phyloP scores from a whole-genome alignment of 2,113 vertebrate species.

The Prionailurus bengalensis region DNA sequence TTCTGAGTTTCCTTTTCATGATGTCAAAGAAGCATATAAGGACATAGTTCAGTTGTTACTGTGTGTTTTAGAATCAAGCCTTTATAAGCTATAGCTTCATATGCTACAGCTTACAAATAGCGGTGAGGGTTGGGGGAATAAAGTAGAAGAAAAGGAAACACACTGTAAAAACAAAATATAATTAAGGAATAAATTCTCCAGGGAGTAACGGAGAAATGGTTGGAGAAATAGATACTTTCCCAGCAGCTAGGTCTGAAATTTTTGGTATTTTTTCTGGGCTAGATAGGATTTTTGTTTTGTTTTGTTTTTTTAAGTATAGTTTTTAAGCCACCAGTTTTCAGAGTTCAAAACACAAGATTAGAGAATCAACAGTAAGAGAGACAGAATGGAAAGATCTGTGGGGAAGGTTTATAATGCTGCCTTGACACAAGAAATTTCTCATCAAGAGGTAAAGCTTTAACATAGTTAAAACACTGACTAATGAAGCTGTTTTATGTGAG shows the following conservation, averaged over 20 bases:
- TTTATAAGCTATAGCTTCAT: conserved; percentile 72
- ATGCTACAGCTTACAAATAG: conserved; percentile 61
- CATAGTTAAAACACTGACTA: conserved; percentile 89
- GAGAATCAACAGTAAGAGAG: conserved; percentile 61
- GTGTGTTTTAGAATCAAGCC: conserved; percentile 70
- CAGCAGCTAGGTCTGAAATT: conserved; percentile 87
- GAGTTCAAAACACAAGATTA: conserved; percentile 73
- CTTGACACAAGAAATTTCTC: conserved; percentile 88
- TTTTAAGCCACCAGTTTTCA: conserved; percentile 85
- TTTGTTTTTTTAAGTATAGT: background rate
- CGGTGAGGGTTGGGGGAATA: background rate
- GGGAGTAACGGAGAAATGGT: conserved; percentile 61
- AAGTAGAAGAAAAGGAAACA: conserved; percentile 80
- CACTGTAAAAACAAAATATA: conserved; percentile 79
- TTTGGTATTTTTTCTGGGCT: conserved; percentile 87
- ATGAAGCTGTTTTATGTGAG: conserved; percentile 88
- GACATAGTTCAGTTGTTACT: conserved; percentile 63
- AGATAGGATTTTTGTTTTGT: conserved; percentile 74
- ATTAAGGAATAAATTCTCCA: conserved; percentile 81
- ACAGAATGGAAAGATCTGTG: conserved; percentile 57
- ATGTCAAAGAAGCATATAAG: conserved; percentile 70
- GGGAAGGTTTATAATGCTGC: conserved; percentile 87
- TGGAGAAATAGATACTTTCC: conserved; percentile 82
- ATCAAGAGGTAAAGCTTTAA: conserved; percentile 90
- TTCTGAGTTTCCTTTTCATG: conserved; percentile 76